Percentiles rank a stretch among this genome's conserved stretches.
phyloP scores from a whole-genome alignment of 2,113 vertebrate species.

The Holacanthus passer region DNA sequence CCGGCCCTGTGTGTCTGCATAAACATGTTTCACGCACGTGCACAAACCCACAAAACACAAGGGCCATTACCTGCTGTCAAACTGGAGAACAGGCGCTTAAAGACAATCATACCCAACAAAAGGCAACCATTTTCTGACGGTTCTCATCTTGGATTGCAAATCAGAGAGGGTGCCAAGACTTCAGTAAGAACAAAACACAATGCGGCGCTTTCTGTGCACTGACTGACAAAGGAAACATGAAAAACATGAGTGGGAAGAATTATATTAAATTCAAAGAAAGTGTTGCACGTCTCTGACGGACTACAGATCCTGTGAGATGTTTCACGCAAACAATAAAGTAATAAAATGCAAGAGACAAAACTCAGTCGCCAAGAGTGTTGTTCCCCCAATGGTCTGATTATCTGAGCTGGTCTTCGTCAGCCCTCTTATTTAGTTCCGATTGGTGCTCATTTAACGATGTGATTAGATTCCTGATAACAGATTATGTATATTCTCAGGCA shows the following conservation, averaged over 20 bases:
- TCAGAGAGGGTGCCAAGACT: background rate
- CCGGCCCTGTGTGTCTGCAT: constrained; percentile 15
- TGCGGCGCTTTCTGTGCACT: background rate
- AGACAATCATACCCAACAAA: constrained; percentile 21
- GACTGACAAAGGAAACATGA: background rate
- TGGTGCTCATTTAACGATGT: constrained; percentile 68
- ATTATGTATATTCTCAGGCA: constrained; percentile 67
- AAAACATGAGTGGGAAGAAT: background rate
- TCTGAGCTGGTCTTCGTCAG: constrained; percentile 50
- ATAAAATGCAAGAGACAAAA: background rate
- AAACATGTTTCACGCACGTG: constrained; percentile 12
- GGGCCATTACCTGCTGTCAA: constrained; percentile 25
- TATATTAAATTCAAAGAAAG: background rate
- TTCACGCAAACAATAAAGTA: background rate
- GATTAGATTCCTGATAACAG: constrained; percentile 68
- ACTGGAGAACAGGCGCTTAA: constrained; percentile 9
- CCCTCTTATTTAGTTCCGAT: constrained; percentile 60
- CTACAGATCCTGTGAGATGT: background rate
- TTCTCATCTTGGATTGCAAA: constrained; percentile 41
- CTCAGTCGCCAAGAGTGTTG: background rate
- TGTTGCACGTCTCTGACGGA: background rate
- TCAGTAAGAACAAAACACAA: constrained; percentile 21
- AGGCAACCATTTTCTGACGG: background rate
- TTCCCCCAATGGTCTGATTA: background rate
- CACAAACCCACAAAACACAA: background rate